Conservation (phyloP, 2,888 invertebrate genomes). For the Athalia rosae region DNA sequence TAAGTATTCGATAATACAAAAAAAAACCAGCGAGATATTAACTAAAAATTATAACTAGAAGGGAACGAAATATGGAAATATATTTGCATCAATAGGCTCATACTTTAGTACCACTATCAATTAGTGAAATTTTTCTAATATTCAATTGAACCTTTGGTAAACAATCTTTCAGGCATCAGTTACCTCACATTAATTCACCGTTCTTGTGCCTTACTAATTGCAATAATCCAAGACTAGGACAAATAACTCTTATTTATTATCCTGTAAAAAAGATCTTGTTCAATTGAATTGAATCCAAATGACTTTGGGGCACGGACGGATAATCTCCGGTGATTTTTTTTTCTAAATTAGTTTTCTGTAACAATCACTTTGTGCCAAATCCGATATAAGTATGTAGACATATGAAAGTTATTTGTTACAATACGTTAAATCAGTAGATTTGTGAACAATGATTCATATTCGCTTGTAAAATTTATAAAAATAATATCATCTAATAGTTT, state of each 20-base stretch:
- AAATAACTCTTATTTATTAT: conserved; percentile 8
- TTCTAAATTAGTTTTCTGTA: conserved; percentile 6
- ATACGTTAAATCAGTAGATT: conserved; percentile 1
- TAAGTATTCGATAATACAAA: too few relatives aligned
- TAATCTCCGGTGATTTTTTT: background rate
- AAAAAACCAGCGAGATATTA: too few relatives aligned
- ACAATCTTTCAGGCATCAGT: conserved; percentile 1
- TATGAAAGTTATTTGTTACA: background rate
- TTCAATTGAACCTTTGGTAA: background rate
- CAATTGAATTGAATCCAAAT: background rate
- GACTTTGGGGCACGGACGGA: background rate
- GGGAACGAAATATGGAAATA: too few relatives aligned
- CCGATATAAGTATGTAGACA: conserved; percentile 14
- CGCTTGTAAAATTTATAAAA: conserved; percentile 14
- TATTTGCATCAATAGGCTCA: too few relatives aligned
- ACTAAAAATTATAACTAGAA: too few relatives aligned
- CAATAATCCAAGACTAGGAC: background rate
- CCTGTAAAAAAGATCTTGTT: background rate
- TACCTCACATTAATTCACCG: conserved; percentile 1
- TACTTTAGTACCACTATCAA: too few relatives aligned
- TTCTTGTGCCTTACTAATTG: background rate
- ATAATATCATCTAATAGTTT: conserved; percentile 40
- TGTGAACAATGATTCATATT: conserved; percentile 22
- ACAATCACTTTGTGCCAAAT: conserved; percentile 28
- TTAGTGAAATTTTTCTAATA: background rate